Evolutionary conservation across 2,888 invertebrate species (phyloP).

Genomic region (Sarcophaga rosellei): DNA sequence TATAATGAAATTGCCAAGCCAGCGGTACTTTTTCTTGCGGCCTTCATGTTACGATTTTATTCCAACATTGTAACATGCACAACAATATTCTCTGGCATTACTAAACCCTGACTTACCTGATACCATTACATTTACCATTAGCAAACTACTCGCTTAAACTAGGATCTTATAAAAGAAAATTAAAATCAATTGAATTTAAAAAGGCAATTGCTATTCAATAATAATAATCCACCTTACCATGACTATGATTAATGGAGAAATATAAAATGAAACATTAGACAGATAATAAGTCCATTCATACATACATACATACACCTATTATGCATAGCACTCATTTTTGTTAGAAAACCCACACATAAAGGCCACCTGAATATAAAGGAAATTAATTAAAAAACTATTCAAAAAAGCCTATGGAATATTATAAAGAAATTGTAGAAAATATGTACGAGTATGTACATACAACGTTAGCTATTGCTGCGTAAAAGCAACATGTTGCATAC

Average conservation of each 20-base stretch:
- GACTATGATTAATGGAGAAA: conserved; percentile 65
- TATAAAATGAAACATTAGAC: conserved; percentile 44
- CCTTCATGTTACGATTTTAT: no score
- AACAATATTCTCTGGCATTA: no score
- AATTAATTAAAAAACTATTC: conserved; percentile 50
- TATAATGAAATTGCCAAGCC: no score
- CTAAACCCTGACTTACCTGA: no score
- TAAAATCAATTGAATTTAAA: no score
- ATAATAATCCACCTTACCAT: conserved; percentile 2
- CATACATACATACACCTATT: neutral
- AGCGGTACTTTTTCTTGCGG: no score
- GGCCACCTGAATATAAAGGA: conserved; percentile 19
- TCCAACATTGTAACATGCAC: no score
- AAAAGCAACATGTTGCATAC: conserved; percentile 38
- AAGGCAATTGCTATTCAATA: no score
- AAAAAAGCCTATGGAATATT: no score
- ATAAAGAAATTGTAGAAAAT: neutral
- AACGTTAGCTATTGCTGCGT: neutral
- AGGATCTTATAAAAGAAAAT: no score
- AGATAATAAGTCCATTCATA: neutral
- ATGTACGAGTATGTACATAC: neutral
- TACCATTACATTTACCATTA: no score
- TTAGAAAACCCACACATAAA: neutral
- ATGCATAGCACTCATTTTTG: neutral
- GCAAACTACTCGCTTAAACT: no score